Evolutionary conservation across 1,140 invertebrate genomes (phyloP), one percentile per base, ranked within the genome.

Genomic region (Anadara kagoshimensis): DNA sequence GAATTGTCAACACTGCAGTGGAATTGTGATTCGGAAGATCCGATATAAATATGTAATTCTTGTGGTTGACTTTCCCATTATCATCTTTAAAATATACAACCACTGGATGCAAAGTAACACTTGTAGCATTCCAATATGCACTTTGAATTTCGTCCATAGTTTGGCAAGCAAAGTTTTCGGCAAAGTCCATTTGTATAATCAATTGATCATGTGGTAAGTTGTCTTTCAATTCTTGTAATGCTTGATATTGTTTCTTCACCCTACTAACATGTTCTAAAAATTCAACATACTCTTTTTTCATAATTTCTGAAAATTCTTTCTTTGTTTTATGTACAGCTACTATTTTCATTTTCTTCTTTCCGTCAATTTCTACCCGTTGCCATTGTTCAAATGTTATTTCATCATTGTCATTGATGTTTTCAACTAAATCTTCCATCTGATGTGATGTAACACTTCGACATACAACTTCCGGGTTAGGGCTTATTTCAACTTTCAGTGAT

Each of bases 161-260:
- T 18, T 54, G 71, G 41, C 62, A 72, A 22, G 24, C 44, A 26
- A 64, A 77, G 59, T 77, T 79, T 54, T 79, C 75, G 16, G 75
- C 65, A 68, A 79, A 79, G 44, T 73, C 78, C 51, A 76, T 64
- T 47, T 76, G 77, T 36, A 75, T 16, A 11, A 53, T 8, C n/a
- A 53, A 5, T 20, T 53, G 16, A 20, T 53, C n/a, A 8, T 8
- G 7, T 53, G 51, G 51, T 11, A 53, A 26, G 29, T 56, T 26
- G 5, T 22, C 20, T 26, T 56, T 12, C 7, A 56, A 18, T 5
- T 22, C 2, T 56, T 26, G 5, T 22, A 26, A 24, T 24, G 66
- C 16, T 73, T 53, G 26, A 74, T 69, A 78, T 36, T 78, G 76
- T 16, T 29, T 56, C 26, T 41, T 64, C 10, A 78, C 67, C 18